Base-by-base conservation (phyloP, 2,888 invertebrate species). In the Hypena proboscidalis region DNA sequence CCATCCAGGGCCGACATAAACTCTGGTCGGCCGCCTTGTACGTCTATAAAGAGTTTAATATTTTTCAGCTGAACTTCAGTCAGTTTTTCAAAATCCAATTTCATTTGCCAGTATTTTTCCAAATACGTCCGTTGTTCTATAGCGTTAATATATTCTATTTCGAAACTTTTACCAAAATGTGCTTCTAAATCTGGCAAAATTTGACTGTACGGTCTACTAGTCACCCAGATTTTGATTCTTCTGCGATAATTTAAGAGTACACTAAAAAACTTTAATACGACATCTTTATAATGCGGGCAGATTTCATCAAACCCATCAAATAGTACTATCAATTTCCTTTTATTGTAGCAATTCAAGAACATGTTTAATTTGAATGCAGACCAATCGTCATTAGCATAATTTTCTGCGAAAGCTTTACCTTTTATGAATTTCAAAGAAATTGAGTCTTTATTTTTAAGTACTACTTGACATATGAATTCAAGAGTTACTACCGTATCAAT, bases 151-250 rank as follows among this genome's bases (percentile, higher is more conserved):
- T 35, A 4, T 27, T 38, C 31, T 4, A 58, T 10, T 10, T 32
- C 32, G 14, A 41, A 40, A 0, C 19, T 20, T 0, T 15, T 27
- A 1, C 38, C 48, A 8, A 51, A 43, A 9, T 42, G 23, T 15
- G 3, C 2, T 23, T 45, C 10, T 9, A 52, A 22, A 1, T 20
- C 31, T 1, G 33, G 30, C 15, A 32, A 7, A 5, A 56, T 41
- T 7, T 42, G 34, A 15, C 58, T 56, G 25, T 64, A 55, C 0
- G 58, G 38, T n/a, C 64, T 40, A 5, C 55, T 55, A 0, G 66
- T 59, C 3, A 67, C 49, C 48, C 57, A 52, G 27, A 50, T 47
- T 32, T 35, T 50, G 11, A 50, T n/a, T 44, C 19, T 8, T 17
- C n/a, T 19, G 7, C n/a, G 36, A 15, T 17, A 10, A 31, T 15